These are phyloP conservation scores for Vicugna pacos DNA, from an alignment of 2,113 vertebrate species.

Conservation along the genomic window DNA sequence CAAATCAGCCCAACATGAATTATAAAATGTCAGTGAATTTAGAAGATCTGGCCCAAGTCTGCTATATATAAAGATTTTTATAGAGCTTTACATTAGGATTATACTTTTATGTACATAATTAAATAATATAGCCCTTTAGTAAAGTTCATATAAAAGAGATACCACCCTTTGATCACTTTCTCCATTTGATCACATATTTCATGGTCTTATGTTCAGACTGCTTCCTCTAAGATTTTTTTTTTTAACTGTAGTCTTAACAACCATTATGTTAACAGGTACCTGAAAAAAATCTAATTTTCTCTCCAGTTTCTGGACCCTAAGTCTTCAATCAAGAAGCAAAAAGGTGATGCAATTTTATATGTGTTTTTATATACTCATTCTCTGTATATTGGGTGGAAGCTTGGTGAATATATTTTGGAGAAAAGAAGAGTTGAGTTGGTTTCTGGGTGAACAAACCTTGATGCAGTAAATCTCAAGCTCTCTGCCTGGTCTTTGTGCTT, in stretches of 20 bases:
- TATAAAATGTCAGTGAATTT: not conserved
- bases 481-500: constrained; percentile 1
- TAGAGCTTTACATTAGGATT: not conserved
- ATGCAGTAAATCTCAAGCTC: not conserved
- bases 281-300: not conserved
- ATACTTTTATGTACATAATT: not conserved
- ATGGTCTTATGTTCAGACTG: not conserved
- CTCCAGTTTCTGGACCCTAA: not conserved
- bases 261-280: not conserved
- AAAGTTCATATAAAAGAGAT: not conserved
- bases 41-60: not conserved
- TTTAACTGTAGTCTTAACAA: not conserved
- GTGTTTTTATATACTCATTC: not conserved
- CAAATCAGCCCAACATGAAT: not conserved
- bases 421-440: constrained; percentile 16
- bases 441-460: not conserved
- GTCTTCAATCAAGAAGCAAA: constrained; percentile 54
- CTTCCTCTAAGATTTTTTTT: not conserved
- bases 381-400: not conserved
- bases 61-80: not conserved
- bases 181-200: not conserved
- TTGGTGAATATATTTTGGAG: not conserved
- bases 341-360: not conserved
- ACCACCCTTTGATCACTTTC: not conserved
- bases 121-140: not conserved